Evolutionary conservation across 2,797 vertebrate species (phyloP).

Genomic region (Eulemur mongoz): DNA sequence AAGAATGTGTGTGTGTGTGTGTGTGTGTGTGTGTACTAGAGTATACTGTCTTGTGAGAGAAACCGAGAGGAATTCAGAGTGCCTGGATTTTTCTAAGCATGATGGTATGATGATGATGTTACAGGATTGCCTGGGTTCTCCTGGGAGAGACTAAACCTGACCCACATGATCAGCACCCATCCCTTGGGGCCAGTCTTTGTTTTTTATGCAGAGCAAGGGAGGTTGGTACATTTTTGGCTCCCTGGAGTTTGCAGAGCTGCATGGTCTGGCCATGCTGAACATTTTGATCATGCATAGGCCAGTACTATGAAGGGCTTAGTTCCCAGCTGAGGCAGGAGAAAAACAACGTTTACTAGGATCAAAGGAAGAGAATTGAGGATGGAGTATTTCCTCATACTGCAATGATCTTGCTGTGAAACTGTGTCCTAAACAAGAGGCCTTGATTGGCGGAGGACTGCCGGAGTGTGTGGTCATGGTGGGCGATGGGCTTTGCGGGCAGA

Average conservation of each 20-base stretch:
- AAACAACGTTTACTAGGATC: background rate
- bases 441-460: background rate
- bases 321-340: background rate
- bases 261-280: background rate
- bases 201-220: background rate
- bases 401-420: background rate
- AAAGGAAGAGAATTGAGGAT: background rate
- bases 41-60: background rate
- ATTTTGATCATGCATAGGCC: background rate
- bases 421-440: background rate
- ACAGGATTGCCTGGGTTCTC: background rate
- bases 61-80: background rate
- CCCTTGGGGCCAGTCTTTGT: background rate
- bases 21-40: background rate
- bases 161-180: rapidly evolving
- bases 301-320: background rate
- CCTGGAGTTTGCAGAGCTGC: background rate
- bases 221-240: background rate
- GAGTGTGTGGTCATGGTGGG: background rate
- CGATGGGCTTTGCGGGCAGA: rapidly evolving
- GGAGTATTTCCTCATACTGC: no score
- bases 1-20: background rate
- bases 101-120: background rate
- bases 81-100: background rate
- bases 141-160: background rate